Conservation (phyloP, 64 coral and sea anemone genomes). For the Montipora sp. region DNA sequence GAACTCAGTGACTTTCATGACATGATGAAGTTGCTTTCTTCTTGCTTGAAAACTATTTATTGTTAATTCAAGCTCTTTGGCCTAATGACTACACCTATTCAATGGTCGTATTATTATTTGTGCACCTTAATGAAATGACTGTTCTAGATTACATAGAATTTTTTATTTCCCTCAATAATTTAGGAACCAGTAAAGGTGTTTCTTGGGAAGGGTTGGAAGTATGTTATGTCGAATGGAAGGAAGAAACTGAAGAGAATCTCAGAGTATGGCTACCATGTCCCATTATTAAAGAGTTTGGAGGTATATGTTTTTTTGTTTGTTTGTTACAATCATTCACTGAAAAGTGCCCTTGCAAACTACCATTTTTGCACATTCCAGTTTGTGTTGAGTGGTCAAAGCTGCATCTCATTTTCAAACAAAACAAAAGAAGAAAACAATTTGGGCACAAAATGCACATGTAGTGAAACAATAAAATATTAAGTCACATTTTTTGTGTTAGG, state of each 20-base stretch:
- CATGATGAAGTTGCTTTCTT: too few relatives aligned
- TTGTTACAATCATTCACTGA: background rate
- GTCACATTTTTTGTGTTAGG: slow-evolving; percentile 17
- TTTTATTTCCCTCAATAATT: slow-evolving; percentile 1
- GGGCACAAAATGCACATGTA: background rate
- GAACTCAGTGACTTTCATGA: too few relatives aligned
- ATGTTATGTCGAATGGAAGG: slow-evolving; percentile 4
- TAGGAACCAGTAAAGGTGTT: slow-evolving; percentile 39
- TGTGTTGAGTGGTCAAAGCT: background rate
- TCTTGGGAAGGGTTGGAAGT: slow-evolving; percentile 21
- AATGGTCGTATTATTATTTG: too few relatives aligned
- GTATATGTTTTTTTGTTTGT: background rate
- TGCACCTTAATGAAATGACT: too few relatives aligned
- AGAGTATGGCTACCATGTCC: slow-evolving; percentile 20
- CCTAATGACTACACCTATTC: too few relatives aligned
- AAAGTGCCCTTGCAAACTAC: background rate
- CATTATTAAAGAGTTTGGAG: slow-evolving; percentile 54
- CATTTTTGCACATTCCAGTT: background rate
- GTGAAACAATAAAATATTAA: slow-evolving; percentile 12
- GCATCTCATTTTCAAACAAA: too few relatives aligned
- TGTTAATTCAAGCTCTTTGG: too few relatives aligned
- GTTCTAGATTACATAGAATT: background rate
- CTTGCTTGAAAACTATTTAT: too few relatives aligned
- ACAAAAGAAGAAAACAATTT: background rate
- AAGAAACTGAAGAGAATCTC: slow-evolving; percentile 28